A percentile compares a stretch with the other conserved stretches of the same genome.
These are phyloP conservation scores for Caenorhabditis tropicalis DNA, from an alignment of 1,140 invertebrate species.

Conservation along the genomic window DNA sequence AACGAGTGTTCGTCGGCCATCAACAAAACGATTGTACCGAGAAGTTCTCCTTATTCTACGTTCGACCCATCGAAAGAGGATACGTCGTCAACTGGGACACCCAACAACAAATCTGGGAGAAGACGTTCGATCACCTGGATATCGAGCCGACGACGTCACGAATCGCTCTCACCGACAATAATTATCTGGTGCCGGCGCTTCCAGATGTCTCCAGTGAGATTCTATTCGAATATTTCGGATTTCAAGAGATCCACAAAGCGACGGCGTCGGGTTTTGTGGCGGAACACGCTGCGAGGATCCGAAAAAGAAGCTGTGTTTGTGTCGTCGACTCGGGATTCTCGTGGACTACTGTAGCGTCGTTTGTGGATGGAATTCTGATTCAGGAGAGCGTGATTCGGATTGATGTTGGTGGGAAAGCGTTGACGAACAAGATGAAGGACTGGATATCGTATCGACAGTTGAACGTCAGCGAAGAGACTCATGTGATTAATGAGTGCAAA, in stretches of 20 bases:
- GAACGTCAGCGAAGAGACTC: slow-evolving; percentile 98
- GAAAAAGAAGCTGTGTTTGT: slow-evolving; percentile 77
- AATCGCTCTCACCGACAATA: slow-evolving; percentile 87
- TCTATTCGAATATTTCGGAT: slow-evolving; percentile 96
- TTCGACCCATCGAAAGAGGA: slow-evolving; percentile 89
- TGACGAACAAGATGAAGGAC: slow-evolving; percentile 98
- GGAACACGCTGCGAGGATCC: background rate
- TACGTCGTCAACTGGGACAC: slow-evolving; percentile 87
- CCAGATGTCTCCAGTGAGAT: slow-evolving; percentile 93
- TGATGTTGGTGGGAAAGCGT: slow-evolving; percentile 92
- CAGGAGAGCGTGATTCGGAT: slow-evolving; percentile 79
- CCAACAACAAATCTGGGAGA: slow-evolving; percentile 94
- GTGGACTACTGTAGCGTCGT: slow-evolving; percentile 92
- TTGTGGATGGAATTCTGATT: slow-evolving; percentile 86
- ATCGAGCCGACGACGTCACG: slow-evolving; percentile 75
- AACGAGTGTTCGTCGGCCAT: slow-evolving; percentile 89
- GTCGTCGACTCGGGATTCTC: slow-evolving; percentile 93
- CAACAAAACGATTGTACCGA: slow-evolving; percentile 94
- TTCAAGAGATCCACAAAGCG: slow-evolving; percentile 79
- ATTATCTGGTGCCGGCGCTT: slow-evolving; percentile 89
- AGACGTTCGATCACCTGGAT: slow-evolving; percentile 87
- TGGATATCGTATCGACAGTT: slow-evolving; percentile 94
- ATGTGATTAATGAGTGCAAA: slow-evolving; percentile 97
- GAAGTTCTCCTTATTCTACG: slow-evolving; percentile 89
- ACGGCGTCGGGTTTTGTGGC: slow-evolving; percentile 56